These are phyloP conservation scores for Alligator sinensis DNA, from an alignment of 2,113 vertebrate genomes.

Conservation along the genomic window DNA sequence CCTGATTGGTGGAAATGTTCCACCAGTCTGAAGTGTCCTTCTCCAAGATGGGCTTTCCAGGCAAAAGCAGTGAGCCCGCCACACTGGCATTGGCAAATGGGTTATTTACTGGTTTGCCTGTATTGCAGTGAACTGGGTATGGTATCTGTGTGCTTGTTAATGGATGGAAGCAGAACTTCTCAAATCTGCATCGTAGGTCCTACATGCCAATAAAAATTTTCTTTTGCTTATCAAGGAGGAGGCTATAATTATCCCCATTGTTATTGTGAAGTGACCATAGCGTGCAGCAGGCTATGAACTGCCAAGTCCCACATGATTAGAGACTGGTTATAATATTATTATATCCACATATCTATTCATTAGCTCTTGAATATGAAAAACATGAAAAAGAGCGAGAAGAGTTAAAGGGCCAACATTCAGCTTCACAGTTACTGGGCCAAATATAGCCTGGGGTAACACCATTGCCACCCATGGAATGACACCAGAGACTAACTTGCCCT, in stretches of 20 bases:
- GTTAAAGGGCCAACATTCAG: slow-evolving; percentile 25
- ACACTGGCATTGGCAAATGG: background rate
- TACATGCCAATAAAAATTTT: background rate
- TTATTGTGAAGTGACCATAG: slow-evolving; percentile 13
- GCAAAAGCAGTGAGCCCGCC: too few relatives aligned
- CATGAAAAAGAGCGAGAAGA: background rate
- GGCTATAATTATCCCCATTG: background rate
- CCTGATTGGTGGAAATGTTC: too few relatives aligned
- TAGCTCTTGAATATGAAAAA: slow-evolving; percentile 13
- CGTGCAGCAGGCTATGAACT: background rate
- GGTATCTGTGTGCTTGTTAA: background rate
- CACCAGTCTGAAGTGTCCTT: too few relatives aligned
- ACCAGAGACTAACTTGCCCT: slow-evolving; percentile 2
- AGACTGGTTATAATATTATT: background rate
- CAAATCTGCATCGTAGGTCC: background rate
- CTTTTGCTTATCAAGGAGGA: background rate
- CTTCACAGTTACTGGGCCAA: background rate
- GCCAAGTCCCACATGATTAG: background rate
- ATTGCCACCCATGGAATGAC: background rate
- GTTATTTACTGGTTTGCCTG: slow-evolving; percentile 21
- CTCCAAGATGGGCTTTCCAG: too few relatives aligned
- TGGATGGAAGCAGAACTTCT: background rate
- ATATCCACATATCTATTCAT: background rate
- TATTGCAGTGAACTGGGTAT: background rate
- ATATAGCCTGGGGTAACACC: background rate